phyloP scores from a whole-genome alignment of 2,888 invertebrate species.

The Watsonalla binaria region DNA sequence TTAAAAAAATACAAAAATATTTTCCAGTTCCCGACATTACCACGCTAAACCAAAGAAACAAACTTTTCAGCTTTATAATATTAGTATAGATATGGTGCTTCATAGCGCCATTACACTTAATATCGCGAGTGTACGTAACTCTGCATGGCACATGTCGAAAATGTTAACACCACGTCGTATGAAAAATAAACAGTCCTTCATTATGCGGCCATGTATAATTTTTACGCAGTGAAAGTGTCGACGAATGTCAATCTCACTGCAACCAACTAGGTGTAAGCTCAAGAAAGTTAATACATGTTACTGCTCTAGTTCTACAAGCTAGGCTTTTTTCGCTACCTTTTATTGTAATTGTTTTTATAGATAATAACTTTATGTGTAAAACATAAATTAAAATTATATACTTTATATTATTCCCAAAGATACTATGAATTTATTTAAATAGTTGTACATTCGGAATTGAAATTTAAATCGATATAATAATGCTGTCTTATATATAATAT shows the following conservation, averaged over 20 bases:
- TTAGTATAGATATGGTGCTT: neutral
- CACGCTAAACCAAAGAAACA: neutral
- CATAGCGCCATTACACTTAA: neutral
- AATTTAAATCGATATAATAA: too few relatives aligned
- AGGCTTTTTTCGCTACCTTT: neutral
- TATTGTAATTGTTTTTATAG: too few relatives aligned
- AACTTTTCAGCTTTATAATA: neutral
- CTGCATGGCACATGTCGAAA: neutral
- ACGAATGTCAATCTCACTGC: neutral
- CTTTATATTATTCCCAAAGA: too few relatives aligned
- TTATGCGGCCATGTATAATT: neutral
- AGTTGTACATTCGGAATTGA: too few relatives aligned
- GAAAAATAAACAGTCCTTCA: neutral
- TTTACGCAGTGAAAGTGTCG: neutral
- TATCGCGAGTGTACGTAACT: neutral
- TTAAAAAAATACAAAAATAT: too few relatives aligned
- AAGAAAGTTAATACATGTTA: constrained; percentile 1
- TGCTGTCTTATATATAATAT: too few relatives aligned
- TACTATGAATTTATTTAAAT: too few relatives aligned
- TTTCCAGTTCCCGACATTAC: too few relatives aligned
- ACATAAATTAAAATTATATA: too few relatives aligned
- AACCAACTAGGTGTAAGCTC: neutral
- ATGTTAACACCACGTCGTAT: neutral
- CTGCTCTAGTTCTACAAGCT: neutral
- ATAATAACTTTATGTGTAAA: too few relatives aligned